Percentiles rank a stretch among this genome's conserved stretches.
These are phyloP conservation scores for Coenonympha glycerion DNA, from an alignment of 2,888 invertebrate species.

Conservation along the genomic window DNA sequence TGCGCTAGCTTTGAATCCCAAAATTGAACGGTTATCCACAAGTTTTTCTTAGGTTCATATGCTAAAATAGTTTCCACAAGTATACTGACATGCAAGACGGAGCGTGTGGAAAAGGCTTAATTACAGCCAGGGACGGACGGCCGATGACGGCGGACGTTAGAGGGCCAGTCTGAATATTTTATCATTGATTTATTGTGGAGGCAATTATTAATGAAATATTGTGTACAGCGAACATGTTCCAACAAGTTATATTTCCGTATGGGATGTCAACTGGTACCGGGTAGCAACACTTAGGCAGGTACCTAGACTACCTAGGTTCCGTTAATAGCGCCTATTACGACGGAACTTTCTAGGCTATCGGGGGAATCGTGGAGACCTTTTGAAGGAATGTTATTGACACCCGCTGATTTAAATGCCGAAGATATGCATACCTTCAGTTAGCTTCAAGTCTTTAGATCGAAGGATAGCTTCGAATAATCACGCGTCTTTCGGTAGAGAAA, in stretches of 20 bases:
- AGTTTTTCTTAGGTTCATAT: no score
- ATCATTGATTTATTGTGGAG: constrained; percentile 14
- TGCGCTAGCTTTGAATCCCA: no score
- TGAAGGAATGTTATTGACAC: constrained; percentile 14
- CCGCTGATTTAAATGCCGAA: neutral
- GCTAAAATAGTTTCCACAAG: no score
- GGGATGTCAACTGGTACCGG: constrained; percentile 12
- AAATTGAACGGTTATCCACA: no score
- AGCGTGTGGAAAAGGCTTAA: no score
- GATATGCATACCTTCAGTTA: no score
- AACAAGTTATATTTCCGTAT: constrained; percentile 21
- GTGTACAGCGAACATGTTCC: constrained; percentile 18
- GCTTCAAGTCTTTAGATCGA: no score
- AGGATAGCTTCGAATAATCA: no score
- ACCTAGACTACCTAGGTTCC: constrained; percentile 12
- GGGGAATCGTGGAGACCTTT: constrained; percentile 19
- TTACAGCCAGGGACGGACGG: neutral
- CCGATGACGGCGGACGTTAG: no score
- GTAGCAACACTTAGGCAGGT: no score
- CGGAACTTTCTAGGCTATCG: constrained; percentile 29
- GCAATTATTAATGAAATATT: constrained; percentile 25
- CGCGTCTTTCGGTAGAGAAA: no score
- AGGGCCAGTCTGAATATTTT: constrained; percentile 16
- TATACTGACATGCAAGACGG: no score
- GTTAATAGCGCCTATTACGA: constrained; percentile 21